These are phyloP conservation scores for Fundulus diaphanus DNA, from an alignment of 2,797 vertebrate genomes.

Conservation along the genomic window DNA sequence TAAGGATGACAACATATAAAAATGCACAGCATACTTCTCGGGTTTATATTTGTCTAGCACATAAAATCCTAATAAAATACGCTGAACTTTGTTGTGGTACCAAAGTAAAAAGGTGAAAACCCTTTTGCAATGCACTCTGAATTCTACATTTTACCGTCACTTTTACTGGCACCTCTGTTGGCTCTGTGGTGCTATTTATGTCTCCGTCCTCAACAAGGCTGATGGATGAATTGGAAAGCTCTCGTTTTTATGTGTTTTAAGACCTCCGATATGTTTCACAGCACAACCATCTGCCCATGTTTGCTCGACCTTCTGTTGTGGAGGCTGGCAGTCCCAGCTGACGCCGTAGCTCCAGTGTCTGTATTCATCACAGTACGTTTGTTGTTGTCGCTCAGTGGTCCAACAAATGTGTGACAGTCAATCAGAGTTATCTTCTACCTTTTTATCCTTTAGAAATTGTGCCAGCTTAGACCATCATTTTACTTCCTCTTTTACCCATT, in stretches of 20 bases:
- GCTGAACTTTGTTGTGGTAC: background rate
- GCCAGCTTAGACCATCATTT: background rate
- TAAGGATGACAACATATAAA: too few species aligned
- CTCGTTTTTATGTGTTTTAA: conserved; percentile 20
- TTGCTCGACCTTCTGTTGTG: conserved; percentile 42
- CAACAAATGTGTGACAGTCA: conserved; percentile 4
- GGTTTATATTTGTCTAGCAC: background rate
- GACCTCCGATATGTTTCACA: conserved; percentile 40
- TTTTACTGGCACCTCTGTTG: background rate
- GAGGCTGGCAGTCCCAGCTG: conserved; percentile 15
- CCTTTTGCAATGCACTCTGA: background rate
- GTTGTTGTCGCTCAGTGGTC: background rate
- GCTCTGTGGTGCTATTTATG: conserved; percentile 19
- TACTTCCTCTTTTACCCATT: background rate
- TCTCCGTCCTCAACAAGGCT: conserved; percentile 13
- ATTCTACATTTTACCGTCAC: too few species aligned
- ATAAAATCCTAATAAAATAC: background rate
- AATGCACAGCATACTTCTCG: background rate
- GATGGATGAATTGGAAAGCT: conserved; percentile 30
- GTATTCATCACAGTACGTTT: background rate
- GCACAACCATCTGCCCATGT: conserved; percentile 45
- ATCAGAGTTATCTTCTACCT: background rate
- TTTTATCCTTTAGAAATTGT: background rate
- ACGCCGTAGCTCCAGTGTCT: background rate
- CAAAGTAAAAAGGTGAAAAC: background rate